Base-by-base conservation (phyloP, 2,888 invertebrate genomes). In the Melipona bicolor region DNA sequence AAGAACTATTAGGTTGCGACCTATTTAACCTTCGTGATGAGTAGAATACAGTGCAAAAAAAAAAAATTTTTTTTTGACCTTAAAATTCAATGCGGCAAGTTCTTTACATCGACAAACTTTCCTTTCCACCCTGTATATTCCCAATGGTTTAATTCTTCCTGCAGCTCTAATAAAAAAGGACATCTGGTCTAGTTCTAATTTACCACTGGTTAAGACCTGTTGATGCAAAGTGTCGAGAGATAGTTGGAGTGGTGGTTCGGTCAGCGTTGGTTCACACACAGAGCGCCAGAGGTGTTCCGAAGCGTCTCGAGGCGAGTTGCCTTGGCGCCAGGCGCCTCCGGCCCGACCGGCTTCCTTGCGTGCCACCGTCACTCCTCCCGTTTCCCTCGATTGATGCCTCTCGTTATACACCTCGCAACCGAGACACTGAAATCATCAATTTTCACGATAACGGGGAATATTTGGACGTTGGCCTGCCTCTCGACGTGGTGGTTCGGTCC, bases 261-360 rank as follows among this genome's bases (percentile, higher is more conserved):
- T 1, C 9, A 36, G 43, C 43, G 43, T 43, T 43, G 73, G 87
- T 84, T 80, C 83, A 76, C 77, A 73, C 72, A 43, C 43, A 11
- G 43, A 68, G 75, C 54, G 72, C 54, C 71, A 62, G 56, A 5
- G 32, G 13, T 36, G 36, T 36, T 11, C 17, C 32, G 62, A 64
- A 56, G 59, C 81, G 77, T 77, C 78, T 74, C 64, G 62, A 21
- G 56, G 79, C 70, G 74, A 50, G 79, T 49, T 83, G 52, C 54
- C 59, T 68, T 85, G 88, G 87, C 88, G 89, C 89, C 89, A 85
- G 88, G 87, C 88, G 86, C 84, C 88, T 69, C 74, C 75, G 62
- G 5, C 61, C 27, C 61, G 64, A 52, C 65, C 65, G 32, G 73
- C 56, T 84, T 80, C 86, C 76, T 80, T 77, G 81, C 86, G 81